phyloP scores from a whole-genome alignment of 2,113 vertebrate species.

The Cheirogaleus medius region DNA sequence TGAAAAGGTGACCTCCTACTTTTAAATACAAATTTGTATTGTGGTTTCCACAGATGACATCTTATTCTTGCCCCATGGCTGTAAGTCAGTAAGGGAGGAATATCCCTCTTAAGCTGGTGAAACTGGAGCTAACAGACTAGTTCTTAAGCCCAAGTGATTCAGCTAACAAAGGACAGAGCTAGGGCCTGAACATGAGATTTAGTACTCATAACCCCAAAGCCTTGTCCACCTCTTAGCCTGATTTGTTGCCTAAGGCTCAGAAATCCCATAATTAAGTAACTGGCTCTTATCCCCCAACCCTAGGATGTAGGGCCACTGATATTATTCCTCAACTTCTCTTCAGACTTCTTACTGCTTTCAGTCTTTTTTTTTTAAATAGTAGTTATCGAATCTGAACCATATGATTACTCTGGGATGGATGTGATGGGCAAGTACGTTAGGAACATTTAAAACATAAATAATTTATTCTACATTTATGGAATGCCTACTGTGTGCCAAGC shows the following conservation, averaged over 20 bases:
- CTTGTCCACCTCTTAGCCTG: neutral
- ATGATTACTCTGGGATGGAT: neutral
- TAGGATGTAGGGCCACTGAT: neutral
- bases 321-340: neutral
- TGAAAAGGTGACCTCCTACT: rapidly evolving
- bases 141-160: neutral
- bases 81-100: neutral
- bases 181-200: neutral
- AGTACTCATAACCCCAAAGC: neutral
- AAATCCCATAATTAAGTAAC: neutral
- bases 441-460: neutral
- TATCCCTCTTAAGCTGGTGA: neutral
- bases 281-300: neutral
- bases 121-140: neutral
- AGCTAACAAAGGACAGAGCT: neutral
- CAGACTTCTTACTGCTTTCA: neutral
- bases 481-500: neutral
- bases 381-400: neutral
- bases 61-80: neutral
- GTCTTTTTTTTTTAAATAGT: neutral
- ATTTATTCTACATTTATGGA: neutral
- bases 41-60: neutral
- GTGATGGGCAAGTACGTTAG: neutral
- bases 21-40: neutral
- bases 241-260: neutral